Evolutionary conservation across 2,113 vertebrate genomes (phyloP), one percentile per base, ranked within the genome.

Genomic region (Xenotilapia longispinis): DNA sequence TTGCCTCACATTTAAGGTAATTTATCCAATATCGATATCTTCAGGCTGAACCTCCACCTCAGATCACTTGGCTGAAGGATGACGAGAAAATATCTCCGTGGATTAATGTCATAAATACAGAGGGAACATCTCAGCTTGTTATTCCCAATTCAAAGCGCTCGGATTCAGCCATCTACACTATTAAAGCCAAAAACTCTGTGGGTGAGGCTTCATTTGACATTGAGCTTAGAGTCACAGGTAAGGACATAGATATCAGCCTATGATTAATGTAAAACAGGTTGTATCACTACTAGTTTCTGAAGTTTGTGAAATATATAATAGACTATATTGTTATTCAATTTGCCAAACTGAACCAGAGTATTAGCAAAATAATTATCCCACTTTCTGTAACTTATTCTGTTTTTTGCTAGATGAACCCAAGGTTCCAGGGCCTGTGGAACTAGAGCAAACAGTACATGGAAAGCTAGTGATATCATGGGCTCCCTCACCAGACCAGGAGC

Each of bases 41-140:
- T 17, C 86, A 98, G 98, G 97, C 94, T 1, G 95, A 96, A 81
- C 97, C 97, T 38, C 87, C 90, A 55, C 97, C 97, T 0, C 91
- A 95, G 36, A 97, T 98, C 91, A 96, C 90, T 60, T 98, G 98
- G 97, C 49, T 97, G 4, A 99, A 97, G 91, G 96, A 98, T 3
- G 96, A 97, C 26, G 93, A 96, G 81, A 93, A 96, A 13, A 82
- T 98, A 80, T 84, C 97, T 54, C 87, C 86, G 4, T 95, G 93
- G 87, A 96, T 96, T 17, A 93, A 94, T 2, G 33, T 95, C 6
- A 95, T 93, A 51, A 96, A 96, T 7, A 79, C 94, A 53, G 96
- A 96, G 1, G 97, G 95, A 47, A 89, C 95, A 84, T 96, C 95
- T 17, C 97, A 96, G 86, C 97, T 99, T 54, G 94, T 97, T 89